A percentile compares a stretch with the other conserved stretches of the same genome.
Evolutionary conservation across 2,113 vertebrate species (phyloP).

Genomic region (Catharus fuscescens): DNA sequence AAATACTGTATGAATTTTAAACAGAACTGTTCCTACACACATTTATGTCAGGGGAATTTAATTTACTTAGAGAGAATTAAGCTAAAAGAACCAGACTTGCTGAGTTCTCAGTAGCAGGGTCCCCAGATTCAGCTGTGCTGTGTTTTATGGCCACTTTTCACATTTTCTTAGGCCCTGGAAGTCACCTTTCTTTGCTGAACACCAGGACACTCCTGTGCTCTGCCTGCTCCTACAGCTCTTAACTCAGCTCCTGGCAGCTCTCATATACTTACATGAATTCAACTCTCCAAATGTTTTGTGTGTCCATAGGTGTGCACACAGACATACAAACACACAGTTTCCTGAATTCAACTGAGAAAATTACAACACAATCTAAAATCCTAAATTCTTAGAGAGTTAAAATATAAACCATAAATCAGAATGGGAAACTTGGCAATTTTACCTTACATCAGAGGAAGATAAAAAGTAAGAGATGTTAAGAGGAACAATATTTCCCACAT

Average conservation of each 20-base stretch:
- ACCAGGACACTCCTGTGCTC: accelerated
- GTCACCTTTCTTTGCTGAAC: neutral
- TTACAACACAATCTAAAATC: neutral
- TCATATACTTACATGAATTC: neutral
- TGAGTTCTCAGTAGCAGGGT: neutral
- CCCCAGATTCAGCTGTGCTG: neutral
- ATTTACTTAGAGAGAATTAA: conserved; percentile 8
- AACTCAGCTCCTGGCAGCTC: neutral
- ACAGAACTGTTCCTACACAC: conserved; percentile 55
- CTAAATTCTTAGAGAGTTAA: neutral
- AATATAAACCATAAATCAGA: neutral
- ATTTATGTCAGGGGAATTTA: conserved; percentile 18
- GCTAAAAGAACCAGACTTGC: neutral
- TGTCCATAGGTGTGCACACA: no score
- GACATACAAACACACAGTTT: neutral
- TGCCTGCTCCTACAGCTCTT: neutral
- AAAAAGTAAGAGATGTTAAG: neutral
- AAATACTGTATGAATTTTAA: conserved; percentile 53
- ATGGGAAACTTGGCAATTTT: neutral
- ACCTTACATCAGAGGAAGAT: neutral
- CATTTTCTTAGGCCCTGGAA: neutral
- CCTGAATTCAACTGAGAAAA: neutral
- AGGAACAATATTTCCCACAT: neutral
- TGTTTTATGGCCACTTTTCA: neutral
- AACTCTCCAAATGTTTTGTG: neutral